Evolutionary conservation across 2,888 invertebrate species (phyloP).

Genomic region (Ophion slaviceki): DNA sequence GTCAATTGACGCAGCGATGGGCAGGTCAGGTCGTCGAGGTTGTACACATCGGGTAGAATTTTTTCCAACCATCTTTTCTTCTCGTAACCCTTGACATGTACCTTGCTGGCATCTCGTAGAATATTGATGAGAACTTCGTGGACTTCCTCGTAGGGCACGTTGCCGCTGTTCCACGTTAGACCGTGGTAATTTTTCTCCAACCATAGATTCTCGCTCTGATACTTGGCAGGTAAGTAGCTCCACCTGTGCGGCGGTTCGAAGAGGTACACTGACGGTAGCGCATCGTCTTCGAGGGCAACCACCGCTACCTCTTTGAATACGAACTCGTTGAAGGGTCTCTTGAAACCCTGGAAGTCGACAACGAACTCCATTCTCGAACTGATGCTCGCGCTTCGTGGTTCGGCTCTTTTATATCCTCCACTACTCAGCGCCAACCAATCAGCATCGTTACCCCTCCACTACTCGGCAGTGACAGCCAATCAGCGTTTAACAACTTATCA

Average conservation of each 20-base stretch:
- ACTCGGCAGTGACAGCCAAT: too few species aligned
- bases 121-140: conserved; percentile 17
- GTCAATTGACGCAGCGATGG: too few species aligned
- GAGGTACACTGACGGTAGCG: conserved; percentile 14
- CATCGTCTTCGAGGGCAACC: conserved; percentile 22
- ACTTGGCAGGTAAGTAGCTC: conserved; percentile 32
- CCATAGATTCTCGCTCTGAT: conserved; percentile 46
- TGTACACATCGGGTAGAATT: too few species aligned
- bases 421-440: neutral
- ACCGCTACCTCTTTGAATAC: conserved; percentile 55
- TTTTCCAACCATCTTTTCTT: too few species aligned
- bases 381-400: neutral
- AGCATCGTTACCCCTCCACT: neutral
- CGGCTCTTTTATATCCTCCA: conserved; percentile 21
- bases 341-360: conserved; percentile 56
- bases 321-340: conserved; percentile 43
- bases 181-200: conserved; percentile 50
- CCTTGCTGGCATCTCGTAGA: too few species aligned
- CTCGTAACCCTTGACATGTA: too few species aligned
- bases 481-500: too few species aligned
- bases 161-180: conserved; percentile 29
- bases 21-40: too few species aligned
- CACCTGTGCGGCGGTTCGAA: conserved; percentile 52
- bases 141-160: conserved; percentile 48
- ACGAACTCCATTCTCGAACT: conserved; percentile 44